phyloP scores from a whole-genome alignment of 2,888 invertebrate genomes.

The Lepidochitona cinerea region DNA sequence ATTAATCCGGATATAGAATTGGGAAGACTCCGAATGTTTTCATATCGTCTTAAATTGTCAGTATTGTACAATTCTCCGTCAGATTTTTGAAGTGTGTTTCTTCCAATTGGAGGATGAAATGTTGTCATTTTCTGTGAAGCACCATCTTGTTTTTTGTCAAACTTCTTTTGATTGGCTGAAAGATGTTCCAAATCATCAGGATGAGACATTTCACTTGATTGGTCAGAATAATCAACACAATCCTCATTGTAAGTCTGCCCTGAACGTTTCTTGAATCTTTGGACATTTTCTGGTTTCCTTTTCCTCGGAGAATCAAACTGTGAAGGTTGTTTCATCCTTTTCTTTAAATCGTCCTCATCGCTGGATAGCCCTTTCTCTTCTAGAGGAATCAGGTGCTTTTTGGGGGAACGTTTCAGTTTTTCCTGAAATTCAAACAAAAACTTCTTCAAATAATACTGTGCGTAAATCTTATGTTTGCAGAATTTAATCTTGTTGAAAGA shows the following conservation, averaged over 20 bases:
- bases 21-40: not conserved
- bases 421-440: slow-evolving; percentile 7
- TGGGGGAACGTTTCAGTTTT: not conserved
- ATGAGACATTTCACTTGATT: slow-evolving; percentile 28
- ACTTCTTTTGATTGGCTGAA: slow-evolving; percentile 33
- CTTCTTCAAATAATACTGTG: too few relatives aligned
- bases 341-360: not conserved
- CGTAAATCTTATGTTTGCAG: too few relatives aligned
- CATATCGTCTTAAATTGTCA: not conserved
- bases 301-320: slow-evolving; percentile 36
- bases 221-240: slow-evolving; percentile 29
- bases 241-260: slow-evolving; percentile 22
- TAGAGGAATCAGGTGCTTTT: not conserved
- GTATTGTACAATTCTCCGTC: not conserved
- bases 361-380: not conserved
- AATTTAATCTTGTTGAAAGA: too few relatives aligned
- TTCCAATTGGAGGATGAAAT: not conserved
- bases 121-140: not conserved
- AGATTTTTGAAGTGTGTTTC: not conserved
- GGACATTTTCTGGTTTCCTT: slow-evolving; percentile 38
- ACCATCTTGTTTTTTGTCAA: slow-evolving; percentile 4
- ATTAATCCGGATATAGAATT: not conserved
- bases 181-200: slow-evolving; percentile 22
- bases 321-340: slow-evolving; percentile 5
- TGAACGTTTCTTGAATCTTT: slow-evolving; percentile 24